These are phyloP conservation scores for Drosophila azteca DNA, from an alignment of 1,140 invertebrate genomes.

Conservation along the genomic window DNA sequence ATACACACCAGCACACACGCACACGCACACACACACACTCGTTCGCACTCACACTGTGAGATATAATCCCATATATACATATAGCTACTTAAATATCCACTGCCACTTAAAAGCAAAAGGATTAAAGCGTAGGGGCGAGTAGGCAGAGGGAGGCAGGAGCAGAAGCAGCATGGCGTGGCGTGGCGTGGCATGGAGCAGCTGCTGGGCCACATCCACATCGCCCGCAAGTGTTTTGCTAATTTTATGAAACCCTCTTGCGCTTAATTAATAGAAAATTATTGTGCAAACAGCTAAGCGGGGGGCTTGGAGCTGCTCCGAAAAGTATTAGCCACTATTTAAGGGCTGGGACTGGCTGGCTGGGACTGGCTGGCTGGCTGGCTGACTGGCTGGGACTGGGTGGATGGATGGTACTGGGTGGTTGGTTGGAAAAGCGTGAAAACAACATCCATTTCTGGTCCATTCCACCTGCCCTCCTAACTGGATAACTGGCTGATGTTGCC, in stretches of 20 bases:
- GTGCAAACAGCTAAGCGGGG: constrained; percentile 48
- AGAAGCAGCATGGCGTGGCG: too few relatives aligned
- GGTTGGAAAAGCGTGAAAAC: constrained; percentile 4
- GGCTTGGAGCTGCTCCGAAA: constrained; percentile 28
- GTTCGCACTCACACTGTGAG: too few relatives aligned
- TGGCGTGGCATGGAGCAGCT: too few relatives aligned
- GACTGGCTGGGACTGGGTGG: too few relatives aligned
- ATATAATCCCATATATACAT: not conserved
- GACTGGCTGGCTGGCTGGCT: not conserved
- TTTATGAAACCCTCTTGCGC: constrained; percentile 70
- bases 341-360: constrained; percentile 10
- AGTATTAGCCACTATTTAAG: constrained; percentile 65
- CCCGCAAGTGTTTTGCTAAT: constrained; percentile 77
- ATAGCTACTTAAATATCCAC: constrained; percentile 16
- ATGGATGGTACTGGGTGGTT: too few relatives aligned
- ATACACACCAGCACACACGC: constrained; percentile 7
- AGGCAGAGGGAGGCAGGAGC: too few relatives aligned
- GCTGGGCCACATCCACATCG: not conserved
- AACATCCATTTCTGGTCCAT: constrained; percentile 47
- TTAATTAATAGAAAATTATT: constrained; percentile 83
- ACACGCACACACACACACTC: not conserved
- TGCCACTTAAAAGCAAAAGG: constrained; percentile 7
- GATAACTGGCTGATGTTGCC: constrained; percentile 12
- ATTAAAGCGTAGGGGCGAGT: too few relatives aligned
- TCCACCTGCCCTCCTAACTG: constrained; percentile 38